Base-by-base conservation (phyloP, 2,113 vertebrate species). In the Chamaetylas fuelleborni region DNA sequence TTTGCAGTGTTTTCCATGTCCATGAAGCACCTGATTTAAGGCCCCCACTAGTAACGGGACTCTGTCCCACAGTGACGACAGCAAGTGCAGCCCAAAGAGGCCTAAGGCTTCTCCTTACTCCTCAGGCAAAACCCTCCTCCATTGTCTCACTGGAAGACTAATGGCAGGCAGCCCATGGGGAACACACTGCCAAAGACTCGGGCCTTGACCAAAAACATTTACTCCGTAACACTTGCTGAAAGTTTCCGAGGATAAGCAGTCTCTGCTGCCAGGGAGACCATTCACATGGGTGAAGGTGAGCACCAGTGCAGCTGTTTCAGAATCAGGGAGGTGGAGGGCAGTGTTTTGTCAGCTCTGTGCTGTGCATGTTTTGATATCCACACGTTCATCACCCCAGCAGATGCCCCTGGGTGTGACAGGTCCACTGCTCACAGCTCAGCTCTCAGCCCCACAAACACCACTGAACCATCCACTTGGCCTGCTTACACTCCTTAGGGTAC, bases 281-380 rank as follows among this genome's bases (percentile, higher is more conserved):
- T 9, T 58, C 23, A 0, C 24, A 2, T 9, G 1, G 85, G 80
- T 36, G 90, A 86, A 28, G 81, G 36, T 56, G 64, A 96, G 96
- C 93, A 94, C 82, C 93, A 73, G 50, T 11, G 81, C 1, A 29
- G 76, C 45, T 38, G 58, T 72, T 72, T 58, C 73, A 88, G 64
- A 88, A 7, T 3, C 4, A 8, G 58, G 18, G 36, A 45, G 73
- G 51, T 13, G 60, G 31, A 83, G 95, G 93, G 93, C 95, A 92
- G 90, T 34, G 28, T 45, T 94, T 57, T 88, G 92, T 31, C 90
- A 92, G 58, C 42, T 67, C 48, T 73, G 91, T 82, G 94, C 96
- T 69, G 81, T 58, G 87, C 81, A 58, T 16, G 71, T 25, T 73
- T 62, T 73, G 66, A 28, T 56, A 47, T 28, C 66, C 45, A 70